Conservation (phyloP, 2,888 invertebrate genomes). For the Anthrax anthrax region DNA sequence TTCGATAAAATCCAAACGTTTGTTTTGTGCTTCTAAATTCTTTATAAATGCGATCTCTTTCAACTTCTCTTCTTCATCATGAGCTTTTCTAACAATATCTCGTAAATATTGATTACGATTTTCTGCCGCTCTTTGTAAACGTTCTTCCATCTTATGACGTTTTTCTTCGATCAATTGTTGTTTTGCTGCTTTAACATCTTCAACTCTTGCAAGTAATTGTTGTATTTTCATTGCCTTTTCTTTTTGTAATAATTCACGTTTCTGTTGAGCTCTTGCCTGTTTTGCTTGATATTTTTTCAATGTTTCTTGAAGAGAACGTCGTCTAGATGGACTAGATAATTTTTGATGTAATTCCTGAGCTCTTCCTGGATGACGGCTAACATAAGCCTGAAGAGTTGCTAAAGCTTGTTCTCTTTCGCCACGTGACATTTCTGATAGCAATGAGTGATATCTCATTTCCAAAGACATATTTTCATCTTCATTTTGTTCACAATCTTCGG, state of each 20-base stretch:
- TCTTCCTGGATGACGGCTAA: conserved; percentile 79
- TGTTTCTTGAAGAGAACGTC: conserved; percentile 72
- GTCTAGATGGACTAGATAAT: conserved; percentile 77
- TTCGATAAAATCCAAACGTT: conserved; percentile 78
- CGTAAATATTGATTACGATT: conserved; percentile 69
- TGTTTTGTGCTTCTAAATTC: conserved; percentile 86
- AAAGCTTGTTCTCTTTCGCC: conserved; percentile 71
- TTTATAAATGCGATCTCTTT: conserved; percentile 97
- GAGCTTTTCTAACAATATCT: conserved; percentile 84
- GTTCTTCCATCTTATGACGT: conserved; percentile 54
- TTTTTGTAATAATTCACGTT: conserved; percentile 65
- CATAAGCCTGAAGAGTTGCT: conserved; percentile 61
- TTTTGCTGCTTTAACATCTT: conserved; percentile 71
- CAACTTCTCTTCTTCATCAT: conserved; percentile 92
- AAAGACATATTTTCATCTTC: conserved; percentile 38
- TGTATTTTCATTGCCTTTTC: conserved; percentile 76
- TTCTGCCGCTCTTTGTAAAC: conserved; percentile 74
- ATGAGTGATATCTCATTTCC: conserved; percentile 54
- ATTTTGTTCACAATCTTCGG: conserved; percentile 20
- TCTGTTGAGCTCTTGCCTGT: conserved; percentile 79
- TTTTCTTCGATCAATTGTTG: conserved; percentile 75
- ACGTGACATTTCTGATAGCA: conserved; percentile 64
- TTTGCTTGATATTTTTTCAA: conserved; percentile 70
- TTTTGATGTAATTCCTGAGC: conserved; percentile 89
- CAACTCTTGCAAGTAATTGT: conserved; percentile 71